Percentiles rank a stretch among this genome's conserved stretches.
Conservation (phyloP, 2,888 invertebrate species). For the Parnassius apollo region DNA sequence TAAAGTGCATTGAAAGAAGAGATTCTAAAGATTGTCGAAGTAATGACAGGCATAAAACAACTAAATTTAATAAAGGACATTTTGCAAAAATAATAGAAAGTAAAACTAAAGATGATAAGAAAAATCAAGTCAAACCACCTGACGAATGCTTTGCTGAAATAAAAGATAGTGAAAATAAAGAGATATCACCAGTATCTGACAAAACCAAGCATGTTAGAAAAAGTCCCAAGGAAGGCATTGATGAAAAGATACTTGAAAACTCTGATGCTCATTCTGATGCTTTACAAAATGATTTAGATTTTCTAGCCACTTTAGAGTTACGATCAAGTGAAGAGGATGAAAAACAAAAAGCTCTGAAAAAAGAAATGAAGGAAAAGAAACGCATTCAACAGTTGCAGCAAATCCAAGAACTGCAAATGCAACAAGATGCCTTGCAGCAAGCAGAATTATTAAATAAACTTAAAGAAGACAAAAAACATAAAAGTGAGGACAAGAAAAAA, state of each 20-base stretch:
- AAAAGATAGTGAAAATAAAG: slow-evolving; percentile 54
- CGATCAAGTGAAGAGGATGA: slow-evolving; percentile 82
- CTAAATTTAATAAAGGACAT: slow-evolving; percentile 82
- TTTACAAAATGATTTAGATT: slow-evolving; percentile 79
- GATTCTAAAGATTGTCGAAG: slow-evolving; percentile 85
- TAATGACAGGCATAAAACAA: slow-evolving; percentile 67
- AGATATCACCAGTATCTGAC: slow-evolving; percentile 44
- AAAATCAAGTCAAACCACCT: slow-evolving; percentile 74
- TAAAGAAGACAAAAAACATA: slow-evolving; percentile 69
- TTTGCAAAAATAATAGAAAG: slow-evolving; percentile 81
- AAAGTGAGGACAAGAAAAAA: slow-evolving; percentile 70
- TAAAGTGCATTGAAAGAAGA: slow-evolving; percentile 81
- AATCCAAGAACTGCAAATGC: slow-evolving; percentile 75
- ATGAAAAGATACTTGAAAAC: slow-evolving; percentile 45
- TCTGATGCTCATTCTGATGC: slow-evolving; percentile 51
- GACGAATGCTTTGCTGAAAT: slow-evolving; percentile 64
- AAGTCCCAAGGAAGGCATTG: slow-evolving; percentile 49
- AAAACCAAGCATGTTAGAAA: slow-evolving; percentile 52
- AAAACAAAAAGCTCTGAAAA: slow-evolving; percentile 76
- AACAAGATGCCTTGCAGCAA: slow-evolving; percentile 69
- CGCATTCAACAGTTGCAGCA: slow-evolving; percentile 74
- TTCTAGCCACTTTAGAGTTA: slow-evolving; percentile 80
- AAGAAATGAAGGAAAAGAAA: slow-evolving; percentile 81
- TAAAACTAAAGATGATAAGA: slow-evolving; percentile 82
- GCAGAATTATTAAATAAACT: slow-evolving; percentile 61